Percentiles rank a stretch among this genome's conserved stretches.
Evolutionary conservation across 2,113 vertebrate species (phyloP).

Genomic region (Bungarus multicinctus): DNA sequence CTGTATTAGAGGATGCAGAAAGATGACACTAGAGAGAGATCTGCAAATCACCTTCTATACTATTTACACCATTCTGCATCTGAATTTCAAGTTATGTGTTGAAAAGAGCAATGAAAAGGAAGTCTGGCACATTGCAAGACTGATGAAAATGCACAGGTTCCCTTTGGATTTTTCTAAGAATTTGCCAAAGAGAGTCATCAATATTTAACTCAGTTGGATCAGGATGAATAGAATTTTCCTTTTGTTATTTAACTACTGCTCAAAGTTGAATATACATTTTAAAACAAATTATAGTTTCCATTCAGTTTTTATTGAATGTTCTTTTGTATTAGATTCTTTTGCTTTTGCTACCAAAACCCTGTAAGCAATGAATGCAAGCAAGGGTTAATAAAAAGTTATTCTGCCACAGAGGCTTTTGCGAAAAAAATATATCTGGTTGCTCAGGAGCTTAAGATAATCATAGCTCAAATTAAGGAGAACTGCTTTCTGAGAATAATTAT

Average conservation of each 20-base stretch:
- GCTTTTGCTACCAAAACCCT: conserved; percentile 10
- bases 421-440: conserved; percentile 8
- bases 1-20: background rate
- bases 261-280: background rate
- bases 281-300: background rate
- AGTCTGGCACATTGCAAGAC: background rate
- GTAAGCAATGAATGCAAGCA: background rate
- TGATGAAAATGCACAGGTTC: background rate
- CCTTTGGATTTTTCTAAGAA: background rate
- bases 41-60: background rate
- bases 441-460: background rate
- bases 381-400: conserved; percentile 2
- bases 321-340: background rate
- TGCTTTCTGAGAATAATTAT: background rate
- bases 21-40: background rate
- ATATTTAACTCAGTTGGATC: background rate
- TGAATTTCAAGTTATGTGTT: background rate
- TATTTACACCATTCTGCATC: background rate
- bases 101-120: background rate
- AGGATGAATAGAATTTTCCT: background rate
- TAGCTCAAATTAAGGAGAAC: background rate
- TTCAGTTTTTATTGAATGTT: background rate
- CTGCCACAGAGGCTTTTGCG: background rate
- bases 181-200: background rate
- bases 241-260: background rate